These are phyloP conservation scores for Dasypolia templi DNA, from an alignment of 2,888 invertebrate genomes.

Conservation along the genomic window DNA sequence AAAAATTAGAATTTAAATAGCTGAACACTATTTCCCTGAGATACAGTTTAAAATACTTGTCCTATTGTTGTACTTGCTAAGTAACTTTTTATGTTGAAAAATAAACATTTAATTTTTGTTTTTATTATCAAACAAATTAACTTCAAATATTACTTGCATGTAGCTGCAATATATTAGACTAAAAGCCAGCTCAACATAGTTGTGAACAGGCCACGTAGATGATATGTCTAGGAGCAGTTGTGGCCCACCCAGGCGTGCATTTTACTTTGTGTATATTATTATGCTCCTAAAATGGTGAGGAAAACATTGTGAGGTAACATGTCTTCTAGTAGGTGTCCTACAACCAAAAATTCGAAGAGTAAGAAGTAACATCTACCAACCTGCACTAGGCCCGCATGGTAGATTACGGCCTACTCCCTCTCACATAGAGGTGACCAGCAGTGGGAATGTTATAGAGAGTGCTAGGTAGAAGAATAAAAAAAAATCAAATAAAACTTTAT, in stretches of 20 bases:
- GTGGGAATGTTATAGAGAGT: background rate
- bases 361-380: background rate
- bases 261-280: background rate
- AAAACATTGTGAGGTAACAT: background rate
- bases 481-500: constrained; percentile 1
- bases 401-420: background rate
- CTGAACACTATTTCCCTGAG: no score
- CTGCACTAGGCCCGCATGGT: background rate
- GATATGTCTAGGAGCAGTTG: background rate
- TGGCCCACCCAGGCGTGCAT: background rate
- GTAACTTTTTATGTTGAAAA: no score
- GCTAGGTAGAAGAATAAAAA: background rate
- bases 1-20: no score
- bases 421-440: no score
- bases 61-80: no score
- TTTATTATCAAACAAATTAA: constrained; percentile 1
- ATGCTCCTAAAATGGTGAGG: background rate
- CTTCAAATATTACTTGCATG: background rate
- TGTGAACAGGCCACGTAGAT: background rate
- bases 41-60: no score
- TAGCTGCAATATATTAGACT: background rate
- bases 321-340: background rate
- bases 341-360: background rate
- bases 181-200: background rate
- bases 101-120: no score